phyloP scores from a whole-genome alignment of 2,113 vertebrate genomes.

The Psilopsiagon aymara region DNA sequence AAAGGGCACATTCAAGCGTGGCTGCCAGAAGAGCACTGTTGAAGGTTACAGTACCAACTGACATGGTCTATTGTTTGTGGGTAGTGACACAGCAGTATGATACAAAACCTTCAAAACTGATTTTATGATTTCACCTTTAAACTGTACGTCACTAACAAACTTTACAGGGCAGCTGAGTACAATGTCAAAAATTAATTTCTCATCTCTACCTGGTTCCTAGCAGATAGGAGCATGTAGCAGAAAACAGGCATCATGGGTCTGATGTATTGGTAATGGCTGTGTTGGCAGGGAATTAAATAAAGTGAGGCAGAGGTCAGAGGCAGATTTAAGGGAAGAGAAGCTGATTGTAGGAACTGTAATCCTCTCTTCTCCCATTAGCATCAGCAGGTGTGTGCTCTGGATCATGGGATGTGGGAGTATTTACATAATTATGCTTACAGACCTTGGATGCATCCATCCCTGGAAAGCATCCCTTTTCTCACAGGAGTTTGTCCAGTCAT shows the following conservation, averaged over 20 bases:
- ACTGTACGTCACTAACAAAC: not conserved
- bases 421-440: conserved; percentile 23
- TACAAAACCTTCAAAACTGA: not conserved
- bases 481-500: not conserved
- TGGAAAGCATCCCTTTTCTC: not conserved
- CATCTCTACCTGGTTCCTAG: not conserved
- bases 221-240: not conserved
- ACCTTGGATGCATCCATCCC: not conserved
- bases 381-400: conserved; percentile 37
- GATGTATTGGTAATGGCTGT: not conserved
- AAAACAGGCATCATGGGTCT: not conserved
- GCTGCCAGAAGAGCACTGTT: not conserved
- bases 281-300: conserved; percentile 17
- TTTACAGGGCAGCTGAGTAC: not conserved
- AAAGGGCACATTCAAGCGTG: not conserved
- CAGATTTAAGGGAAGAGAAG: not conserved
- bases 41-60: not conserved
- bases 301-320: conserved; percentile 30
- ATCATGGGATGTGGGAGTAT: conserved; percentile 34
- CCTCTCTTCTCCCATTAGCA: conserved; percentile 45
- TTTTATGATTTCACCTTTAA: not conserved
- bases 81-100: not conserved
- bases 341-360: conserved; percentile 29
- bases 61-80: not conserved
- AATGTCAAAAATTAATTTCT: not conserved